These are phyloP conservation scores for Sus scrofa DNA, from an alignment of 2,113 vertebrate species.

Conservation along the genomic window T2T-Sscrofa CM000814.6:116295001-116295500, in stretches of 20 bases:
- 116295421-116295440: slow-evolving; percentile 93
- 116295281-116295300: slow-evolving; percentile 88
- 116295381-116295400: slow-evolving; percentile 90
- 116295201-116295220: slow-evolving; percentile 42
- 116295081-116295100: neutral
- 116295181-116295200: slow-evolving; percentile 24
- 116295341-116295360: slow-evolving; percentile 94
- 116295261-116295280: neutral
- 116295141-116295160: neutral
- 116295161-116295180: neutral
- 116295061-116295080: slow-evolving; percentile 35
- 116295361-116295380: slow-evolving; percentile 92
- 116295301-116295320: slow-evolving; percentile 92
- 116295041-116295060: neutral
- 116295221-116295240: slow-evolving; percentile 37
- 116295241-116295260: neutral
- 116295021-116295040: neutral
- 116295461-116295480: slow-evolving; percentile 86
- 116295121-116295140: neutral
- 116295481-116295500: slow-evolving; percentile 83
- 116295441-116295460: slow-evolving; percentile 91
- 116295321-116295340: slow-evolving; percentile 95
- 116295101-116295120: neutral
- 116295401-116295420: slow-evolving; percentile 87
- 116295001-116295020: neutral